Evolutionary conservation across 2,113 vertebrate species (phyloP).

Genomic region (Puntigrus tetrazona): DNA sequence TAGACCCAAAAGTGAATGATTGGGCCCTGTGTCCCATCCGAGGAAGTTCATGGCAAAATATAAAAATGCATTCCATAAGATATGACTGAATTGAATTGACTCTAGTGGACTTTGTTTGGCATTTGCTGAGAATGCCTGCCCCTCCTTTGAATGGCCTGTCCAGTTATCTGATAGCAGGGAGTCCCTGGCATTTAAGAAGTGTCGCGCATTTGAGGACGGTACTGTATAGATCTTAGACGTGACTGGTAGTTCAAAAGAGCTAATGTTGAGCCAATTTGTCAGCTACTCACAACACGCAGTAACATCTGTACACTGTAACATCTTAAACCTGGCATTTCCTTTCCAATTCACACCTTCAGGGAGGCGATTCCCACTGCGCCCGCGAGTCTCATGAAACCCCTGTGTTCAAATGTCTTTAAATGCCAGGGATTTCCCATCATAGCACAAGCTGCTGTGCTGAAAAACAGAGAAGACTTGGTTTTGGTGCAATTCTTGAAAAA

Average conservation of each 20-base stretch:
- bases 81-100: background rate
- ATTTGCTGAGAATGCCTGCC: background rate
- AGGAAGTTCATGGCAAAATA: background rate
- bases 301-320: constrained; percentile 4
- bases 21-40: background rate
- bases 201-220: constrained; percentile 12
- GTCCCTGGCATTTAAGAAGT: constrained; percentile 26
- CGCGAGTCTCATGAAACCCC: background rate
- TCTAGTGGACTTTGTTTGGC: background rate
- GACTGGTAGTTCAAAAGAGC: constrained; percentile 12
- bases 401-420: constrained; percentile 4
- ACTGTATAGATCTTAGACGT: background rate
- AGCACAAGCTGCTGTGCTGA: background rate
- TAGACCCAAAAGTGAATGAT: no score
- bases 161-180: constrained; percentile 4
- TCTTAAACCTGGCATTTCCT: constrained; percentile 12
- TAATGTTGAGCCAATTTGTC: constrained; percentile 24
- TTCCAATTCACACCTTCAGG: constrained; percentile 16
- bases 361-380: background rate
- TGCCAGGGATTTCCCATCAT: constrained; percentile 18
- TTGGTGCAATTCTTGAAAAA: background rate
- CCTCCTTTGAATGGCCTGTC: background rate
- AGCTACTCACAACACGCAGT: constrained; percentile 7
- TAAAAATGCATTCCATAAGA: background rate
- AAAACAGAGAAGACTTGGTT: background rate